Conservation (phyloP, 2,888 invertebrate species). For the Nemotelus nigrinus region DNA sequence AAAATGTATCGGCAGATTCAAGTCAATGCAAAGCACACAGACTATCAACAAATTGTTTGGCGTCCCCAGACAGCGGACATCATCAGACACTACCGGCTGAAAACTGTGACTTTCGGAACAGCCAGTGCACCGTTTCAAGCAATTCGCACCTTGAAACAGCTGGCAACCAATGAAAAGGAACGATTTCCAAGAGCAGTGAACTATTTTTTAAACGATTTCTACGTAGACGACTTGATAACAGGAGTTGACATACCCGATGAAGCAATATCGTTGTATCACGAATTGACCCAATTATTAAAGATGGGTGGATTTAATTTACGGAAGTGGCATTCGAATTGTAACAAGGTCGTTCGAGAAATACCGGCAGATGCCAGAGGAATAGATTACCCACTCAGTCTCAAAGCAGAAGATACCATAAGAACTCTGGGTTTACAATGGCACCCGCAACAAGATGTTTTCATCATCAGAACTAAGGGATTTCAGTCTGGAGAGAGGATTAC, state of each 20-base stretch:
- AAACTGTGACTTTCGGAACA: conserved; percentile 31
- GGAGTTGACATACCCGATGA: neutral
- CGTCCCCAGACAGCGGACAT: neutral
- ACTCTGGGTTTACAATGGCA: neutral
- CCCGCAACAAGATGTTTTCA: neutral
- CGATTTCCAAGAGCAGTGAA: neutral
- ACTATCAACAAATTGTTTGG: conserved; percentile 43
- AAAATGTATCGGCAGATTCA: conserved; percentile 47
- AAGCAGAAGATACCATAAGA: neutral
- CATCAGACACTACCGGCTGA: neutral
- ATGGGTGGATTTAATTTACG: neutral
- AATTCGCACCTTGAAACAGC: neutral
- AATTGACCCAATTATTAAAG: neutral
- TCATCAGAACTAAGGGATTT: too few relatives aligned
- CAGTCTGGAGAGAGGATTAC: too few relatives aligned
- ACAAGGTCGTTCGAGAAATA: neutral
- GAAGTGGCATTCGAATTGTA: neutral
- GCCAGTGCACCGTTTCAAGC: neutral
- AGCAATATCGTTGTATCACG: neutral
- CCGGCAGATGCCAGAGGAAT: neutral
- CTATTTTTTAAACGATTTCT: neutral
- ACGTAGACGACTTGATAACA: neutral
- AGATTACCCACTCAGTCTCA: neutral
- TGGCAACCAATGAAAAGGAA: neutral
- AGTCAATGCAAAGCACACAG: conserved; percentile 24